A percentile compares a stretch with the other conserved stretches of the same genome.
phyloP scores from a whole-genome alignment of 2,113 vertebrate species.

The Entomyzon cyanotis region DNA sequence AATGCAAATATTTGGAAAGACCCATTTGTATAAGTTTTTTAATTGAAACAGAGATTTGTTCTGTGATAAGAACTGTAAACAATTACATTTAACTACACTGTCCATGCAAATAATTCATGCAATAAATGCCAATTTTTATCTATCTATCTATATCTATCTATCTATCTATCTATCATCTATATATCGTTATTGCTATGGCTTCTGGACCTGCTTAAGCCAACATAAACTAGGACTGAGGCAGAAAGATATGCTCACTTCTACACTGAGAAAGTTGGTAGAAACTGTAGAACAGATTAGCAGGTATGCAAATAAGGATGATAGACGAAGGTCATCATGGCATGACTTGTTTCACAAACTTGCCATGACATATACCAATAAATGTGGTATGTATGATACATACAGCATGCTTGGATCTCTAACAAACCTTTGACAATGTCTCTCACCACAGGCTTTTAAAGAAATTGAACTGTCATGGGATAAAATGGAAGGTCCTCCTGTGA shows the following conservation, averaged over 20 bases:
- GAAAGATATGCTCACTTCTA: neutral
- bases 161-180: too few species aligned
- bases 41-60: neutral
- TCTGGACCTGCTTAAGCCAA: neutral
- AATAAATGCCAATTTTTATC: neutral
- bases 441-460: conserved; percentile 25
- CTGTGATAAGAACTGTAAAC: neutral
- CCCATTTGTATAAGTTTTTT: neutral
- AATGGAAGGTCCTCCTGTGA: neutral
- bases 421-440: neutral
- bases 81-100: neutral
- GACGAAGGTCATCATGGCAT: neutral
- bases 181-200: neutral
- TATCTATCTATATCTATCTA: too few species aligned
- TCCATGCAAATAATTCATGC: neutral
- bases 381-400: neutral
- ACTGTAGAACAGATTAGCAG: neutral
- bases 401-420: neutral
- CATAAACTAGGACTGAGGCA: neutral
- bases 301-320: neutral
- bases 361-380: neutral
- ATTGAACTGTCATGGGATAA: neutral
- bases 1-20: neutral
- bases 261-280: neutral
- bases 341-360: neutral